These are phyloP conservation scores for Emydocephalus ijimae DNA, from an alignment of 2,113 vertebrate genomes.

Conservation along the genomic window DNA sequence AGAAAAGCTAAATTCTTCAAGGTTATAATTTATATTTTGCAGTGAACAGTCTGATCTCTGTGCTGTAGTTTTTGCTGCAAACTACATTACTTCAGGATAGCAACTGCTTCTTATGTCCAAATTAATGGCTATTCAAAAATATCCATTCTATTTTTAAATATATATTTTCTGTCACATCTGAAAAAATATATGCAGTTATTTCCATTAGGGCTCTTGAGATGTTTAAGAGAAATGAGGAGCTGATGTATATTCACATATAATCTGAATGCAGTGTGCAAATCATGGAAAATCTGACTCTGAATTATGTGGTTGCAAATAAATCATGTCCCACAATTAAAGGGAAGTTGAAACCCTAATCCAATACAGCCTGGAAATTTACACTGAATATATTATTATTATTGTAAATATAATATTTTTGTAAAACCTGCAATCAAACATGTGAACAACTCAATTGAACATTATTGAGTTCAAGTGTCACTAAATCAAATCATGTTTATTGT, in stretches of 20 bases:
- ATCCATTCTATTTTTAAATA: constrained; percentile 25
- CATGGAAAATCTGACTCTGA: not conserved
- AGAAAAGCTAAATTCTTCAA: constrained; percentile 32
- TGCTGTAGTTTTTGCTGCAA: constrained; percentile 36
- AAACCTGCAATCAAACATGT: not conserved
- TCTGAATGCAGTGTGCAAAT: not conserved
- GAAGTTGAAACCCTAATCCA: not conserved
- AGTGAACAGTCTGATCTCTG: constrained; percentile 44
- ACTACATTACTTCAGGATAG: constrained; percentile 32
- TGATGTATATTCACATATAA: not conserved
- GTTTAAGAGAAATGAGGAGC: not conserved
- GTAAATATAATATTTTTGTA: not conserved
- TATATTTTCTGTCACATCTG: not conserved
- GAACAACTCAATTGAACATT: not conserved
- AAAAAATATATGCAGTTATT: not conserved
- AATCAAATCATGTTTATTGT: no score
- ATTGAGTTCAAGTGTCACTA: not conserved
- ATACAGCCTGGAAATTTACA: not conserved
- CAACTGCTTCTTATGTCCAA: not conserved
- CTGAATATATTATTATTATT: not conserved
- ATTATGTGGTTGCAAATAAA: not conserved
- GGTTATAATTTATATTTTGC: constrained; percentile 40
- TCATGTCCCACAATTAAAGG: not conserved
- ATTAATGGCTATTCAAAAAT: not conserved
- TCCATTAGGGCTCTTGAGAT: not conserved